These are phyloP conservation scores for Melitaea athalia DNA, from an alignment of 2,888 invertebrate species.

Conservation along the genomic window DNA sequence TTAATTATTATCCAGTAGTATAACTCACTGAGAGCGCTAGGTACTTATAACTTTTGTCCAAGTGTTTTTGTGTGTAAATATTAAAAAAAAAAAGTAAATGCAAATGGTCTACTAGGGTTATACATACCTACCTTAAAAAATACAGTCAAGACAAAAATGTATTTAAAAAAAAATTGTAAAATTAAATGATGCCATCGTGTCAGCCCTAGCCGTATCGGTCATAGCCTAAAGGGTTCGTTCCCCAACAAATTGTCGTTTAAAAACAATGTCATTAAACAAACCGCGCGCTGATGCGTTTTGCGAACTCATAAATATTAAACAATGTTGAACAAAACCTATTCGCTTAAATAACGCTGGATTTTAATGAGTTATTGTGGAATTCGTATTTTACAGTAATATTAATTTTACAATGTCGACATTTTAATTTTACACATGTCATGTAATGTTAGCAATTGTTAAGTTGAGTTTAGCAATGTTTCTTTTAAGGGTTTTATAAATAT, in stretches of 20 bases:
- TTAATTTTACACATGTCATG: background rate
- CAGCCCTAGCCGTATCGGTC: conserved; percentile 63
- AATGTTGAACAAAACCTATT: conserved; percentile 14
- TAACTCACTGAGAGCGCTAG: too few species aligned
- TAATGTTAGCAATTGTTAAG: too few species aligned
- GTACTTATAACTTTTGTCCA: too few species aligned
- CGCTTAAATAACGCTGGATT: conserved; percentile 11
- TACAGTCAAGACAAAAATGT: background rate
- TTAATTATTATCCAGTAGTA: too few species aligned
- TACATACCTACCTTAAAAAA: too few species aligned
- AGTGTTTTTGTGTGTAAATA: too few species aligned
- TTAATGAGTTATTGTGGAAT: background rate
- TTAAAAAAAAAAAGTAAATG: too few species aligned
- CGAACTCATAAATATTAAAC: conserved; percentile 78
- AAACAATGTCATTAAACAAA: conserved; percentile 81
- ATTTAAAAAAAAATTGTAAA: background rate
- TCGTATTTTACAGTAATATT: conserved; percentile 8
- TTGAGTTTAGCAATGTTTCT: too few species aligned
- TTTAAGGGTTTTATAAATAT: too few species aligned
- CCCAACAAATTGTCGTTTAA: conserved; percentile 74
- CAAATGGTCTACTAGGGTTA: too few species aligned
- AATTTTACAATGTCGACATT: background rate
- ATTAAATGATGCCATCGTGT: conserved; percentile 7
- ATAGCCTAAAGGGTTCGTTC: conserved; percentile 67
- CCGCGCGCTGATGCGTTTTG: conserved; percentile 78